Evolutionary conservation across 2,888 invertebrate genomes (phyloP), one percentile per base, ranked within the genome.

Genomic region (Neria commutata): DNA sequence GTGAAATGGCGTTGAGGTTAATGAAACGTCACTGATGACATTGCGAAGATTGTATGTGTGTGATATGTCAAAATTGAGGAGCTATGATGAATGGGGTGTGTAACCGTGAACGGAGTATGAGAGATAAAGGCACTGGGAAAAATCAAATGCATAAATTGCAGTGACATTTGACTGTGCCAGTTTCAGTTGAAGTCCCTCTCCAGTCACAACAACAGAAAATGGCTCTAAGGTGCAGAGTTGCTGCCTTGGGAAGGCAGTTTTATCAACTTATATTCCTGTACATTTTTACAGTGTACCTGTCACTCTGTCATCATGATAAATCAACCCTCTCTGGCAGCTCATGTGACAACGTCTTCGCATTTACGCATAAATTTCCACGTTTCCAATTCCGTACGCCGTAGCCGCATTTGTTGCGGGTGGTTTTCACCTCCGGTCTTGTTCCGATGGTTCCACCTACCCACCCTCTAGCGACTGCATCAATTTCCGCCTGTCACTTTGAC

Each of bases 1-100:
- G 21, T 58, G 58, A 57, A 53, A 57, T 60, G 58, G 54, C 54
- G 54, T 54, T 52, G 60, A 61, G 68, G 68, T 77, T 76, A 76
- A 76, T 77, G 76, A 77, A 77, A 75, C 71, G 74, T 76, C 75
- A 73, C 70, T 72, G 74, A 68, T 72, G 70, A 70, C 68, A 72
- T 66, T 67, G 69, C 60, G 60, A 63, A 34, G 56, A 47, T 52
- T 26, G 72, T 74, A 67, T 70, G 75, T 26, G 72, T 74, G 66
- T 70, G 75, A 77, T 75, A 76, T 73, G 76, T 76, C 77, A 75
- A 72, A 72, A 73, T 76, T 72, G 76, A 75, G 71, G 71, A 48
- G 19, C 73, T 61, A 69, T 77, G 77, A 75, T 75, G 75, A 69
- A 76, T 76, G 67, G 68, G 63, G 62, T 63, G 64, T 60, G 56